These are phyloP conservation scores for Potamarius usumacintae DNA, from an alignment of 2,113 vertebrate genomes.

Conservation along the genomic window DNA sequence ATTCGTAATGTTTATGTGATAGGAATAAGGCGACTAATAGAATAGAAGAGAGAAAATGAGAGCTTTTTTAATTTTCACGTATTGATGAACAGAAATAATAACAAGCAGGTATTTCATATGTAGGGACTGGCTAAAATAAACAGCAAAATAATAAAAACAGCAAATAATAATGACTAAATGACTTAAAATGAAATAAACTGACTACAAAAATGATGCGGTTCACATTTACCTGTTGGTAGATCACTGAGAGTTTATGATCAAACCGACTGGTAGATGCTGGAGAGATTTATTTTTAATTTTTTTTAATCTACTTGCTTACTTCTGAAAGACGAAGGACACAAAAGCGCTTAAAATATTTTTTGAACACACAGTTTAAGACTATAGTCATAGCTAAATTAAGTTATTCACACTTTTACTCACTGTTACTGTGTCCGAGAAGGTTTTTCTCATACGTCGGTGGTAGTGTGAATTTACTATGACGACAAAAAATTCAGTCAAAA, in stretches of 20 bases:
- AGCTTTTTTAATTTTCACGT: background rate
- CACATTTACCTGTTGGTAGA: background rate
- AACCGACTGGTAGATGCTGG: background rate
- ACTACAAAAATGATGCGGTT: background rate
- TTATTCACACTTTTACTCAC: background rate
- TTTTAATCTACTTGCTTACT: background rate
- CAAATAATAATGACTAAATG: background rate
- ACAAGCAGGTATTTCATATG: background rate
- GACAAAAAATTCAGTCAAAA: background rate
- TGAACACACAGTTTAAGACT: background rate
- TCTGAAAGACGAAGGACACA: background rate
- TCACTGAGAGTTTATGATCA: background rate
- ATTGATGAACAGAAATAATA: background rate
- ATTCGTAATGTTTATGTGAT: background rate
- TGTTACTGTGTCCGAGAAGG: background rate
- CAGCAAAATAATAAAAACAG: background rate
- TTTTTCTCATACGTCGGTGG: too few species aligned
- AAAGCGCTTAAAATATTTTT: background rate
- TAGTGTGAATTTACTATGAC: background rate
- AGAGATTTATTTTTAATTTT: background rate
- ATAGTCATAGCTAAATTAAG: background rate
- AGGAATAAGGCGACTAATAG: background rate
- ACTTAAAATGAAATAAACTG: background rate
- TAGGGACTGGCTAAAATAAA: background rate
- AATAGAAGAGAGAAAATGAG: background rate